Conservation (phyloP, 2,888 invertebrate genomes). For the Rhagium mordax region DNA sequence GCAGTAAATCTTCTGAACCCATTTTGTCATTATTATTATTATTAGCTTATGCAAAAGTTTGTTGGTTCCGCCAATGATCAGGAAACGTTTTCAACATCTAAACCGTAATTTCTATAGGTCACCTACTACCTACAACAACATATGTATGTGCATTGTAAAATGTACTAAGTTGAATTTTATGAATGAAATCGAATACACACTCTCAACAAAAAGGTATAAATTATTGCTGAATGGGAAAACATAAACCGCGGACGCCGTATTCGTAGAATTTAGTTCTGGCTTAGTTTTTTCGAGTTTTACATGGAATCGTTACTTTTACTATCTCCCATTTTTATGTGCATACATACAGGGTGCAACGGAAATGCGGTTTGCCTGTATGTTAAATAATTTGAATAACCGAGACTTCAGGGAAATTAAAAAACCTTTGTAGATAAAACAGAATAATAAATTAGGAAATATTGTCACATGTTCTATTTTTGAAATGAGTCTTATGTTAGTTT, state of each 20-base stretch:
- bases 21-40: too few species aligned
- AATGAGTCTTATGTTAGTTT: too few species aligned
- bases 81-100: conserved; percentile 19
- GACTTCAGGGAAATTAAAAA: too few species aligned
- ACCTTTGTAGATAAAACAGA: too few species aligned
- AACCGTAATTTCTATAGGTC: conserved; percentile 32
- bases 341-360: not conserved
- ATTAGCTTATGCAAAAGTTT: too few species aligned
- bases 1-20: too few species aligned
- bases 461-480: too few species aligned
- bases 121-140: conserved; percentile 37
- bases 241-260: conserved; percentile 27
- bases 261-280: conserved; percentile 23
- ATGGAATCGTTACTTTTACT: conserved; percentile 15
- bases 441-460: too few species aligned
- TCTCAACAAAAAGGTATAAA: conserved; percentile 24
- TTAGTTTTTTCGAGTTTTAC: conserved; percentile 22
- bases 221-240: conserved; percentile 32
- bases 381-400: too few species aligned
- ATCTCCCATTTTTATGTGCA: not conserved
- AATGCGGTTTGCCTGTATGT: not conserved
- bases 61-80: conserved; percentile 13
- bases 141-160: conserved; percentile 19
- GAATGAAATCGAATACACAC: conserved; percentile 34
- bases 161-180: conserved; percentile 27